Base-by-base conservation (phyloP, 2,888 invertebrate species). In the Teinopalpus imperialis region DNA sequence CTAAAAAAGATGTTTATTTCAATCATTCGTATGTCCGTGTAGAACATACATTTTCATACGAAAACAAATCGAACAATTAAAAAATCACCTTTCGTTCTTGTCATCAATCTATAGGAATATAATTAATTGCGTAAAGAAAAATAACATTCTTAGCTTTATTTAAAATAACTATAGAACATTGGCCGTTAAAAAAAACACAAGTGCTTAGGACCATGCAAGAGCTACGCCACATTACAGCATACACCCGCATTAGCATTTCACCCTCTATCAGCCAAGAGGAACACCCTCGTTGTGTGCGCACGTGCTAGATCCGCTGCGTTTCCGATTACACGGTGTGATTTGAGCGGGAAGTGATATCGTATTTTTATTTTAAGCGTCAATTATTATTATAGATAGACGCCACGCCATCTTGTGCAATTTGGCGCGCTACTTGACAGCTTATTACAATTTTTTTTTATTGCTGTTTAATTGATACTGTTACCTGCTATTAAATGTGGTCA, bases 271-370 rank as follows among this genome's bases (percentile, higher is more conserved):
- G 13, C 41, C 50, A 48, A 49, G 44, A 43, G 51, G 43, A 49
- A 53, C 49, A 36, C 47, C 51, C 54, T n/a, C 50, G 61, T 59
- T 57, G 56, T 61, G 30, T 3, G 29, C 51, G 59, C 70, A 70
- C 70, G 70, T 71, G 71, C 49, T 43, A 18, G 48, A 43, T 50
- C 52, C 52, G 52, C 12, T 7, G 14, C 16, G 12, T 12, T 40
- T 34, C 37, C 36, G 12, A 20, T 29, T 23, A 18, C 20, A 7
- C 10, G 2, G 14, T 9, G 14, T 9, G 27, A 35, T 29, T 43
- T 29, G 30, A 13, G 16, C 18, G 24, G 44, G 44, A 39, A 24
- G 9, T 24, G 12, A 7, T 37, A 16, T 8, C 8, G 23, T 9
- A 18, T 46, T 30, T n/a, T 30, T 20, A 20, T 21, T 32, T 39